These are phyloP conservation scores for Pangasius larnaudii DNA, from an alignment of 2,797 vertebrate genomes.

Conservation along the genomic window DNA sequence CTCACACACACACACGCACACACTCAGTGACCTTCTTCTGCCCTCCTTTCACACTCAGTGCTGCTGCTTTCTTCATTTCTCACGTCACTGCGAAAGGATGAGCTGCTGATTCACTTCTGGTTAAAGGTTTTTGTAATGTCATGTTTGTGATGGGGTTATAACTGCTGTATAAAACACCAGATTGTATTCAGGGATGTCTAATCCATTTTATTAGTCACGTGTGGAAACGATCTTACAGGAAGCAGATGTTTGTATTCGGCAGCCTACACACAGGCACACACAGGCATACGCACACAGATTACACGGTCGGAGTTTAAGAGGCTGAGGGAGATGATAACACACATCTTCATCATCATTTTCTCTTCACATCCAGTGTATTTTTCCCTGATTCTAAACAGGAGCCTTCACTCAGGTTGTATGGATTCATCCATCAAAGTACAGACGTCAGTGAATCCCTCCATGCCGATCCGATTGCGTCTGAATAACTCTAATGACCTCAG, in stretches of 20 bases:
- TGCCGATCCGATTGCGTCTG: slow-evolving; percentile 42
- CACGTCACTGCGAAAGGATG: neutral
- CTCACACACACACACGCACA: neutral
- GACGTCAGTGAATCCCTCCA: slow-evolving; percentile 43
- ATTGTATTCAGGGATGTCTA: slow-evolving; percentile 1
- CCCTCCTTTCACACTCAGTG: neutral
- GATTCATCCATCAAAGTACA: neutral
- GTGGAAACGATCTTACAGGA: slow-evolving; percentile 31
- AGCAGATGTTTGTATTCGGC: neutral
- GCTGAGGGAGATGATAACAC: neutral
- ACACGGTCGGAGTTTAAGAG: neutral
- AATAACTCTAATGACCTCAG: slow-evolving; percentile 23
- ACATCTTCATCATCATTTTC: slow-evolving; percentile 52
- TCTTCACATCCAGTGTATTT: slow-evolving; percentile 38
- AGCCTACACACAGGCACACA: slow-evolving; percentile 5
- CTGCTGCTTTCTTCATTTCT: slow-evolving; percentile 1
- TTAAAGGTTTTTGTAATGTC: neutral
- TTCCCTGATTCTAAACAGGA: slow-evolving; percentile 52
- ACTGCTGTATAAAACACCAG: slow-evolving; percentile 11
- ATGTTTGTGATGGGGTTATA: slow-evolving; percentile 2
- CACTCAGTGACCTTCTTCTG: slow-evolving; percentile 17
- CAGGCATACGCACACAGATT: neutral
- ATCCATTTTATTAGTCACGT: slow-evolving; percentile 42
- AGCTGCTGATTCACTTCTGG: neutral
- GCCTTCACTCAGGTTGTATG: slow-evolving; percentile 29